phyloP scores from a whole-genome alignment of 2,113 vertebrate genomes.

The Balaeniceps rex region DNA sequence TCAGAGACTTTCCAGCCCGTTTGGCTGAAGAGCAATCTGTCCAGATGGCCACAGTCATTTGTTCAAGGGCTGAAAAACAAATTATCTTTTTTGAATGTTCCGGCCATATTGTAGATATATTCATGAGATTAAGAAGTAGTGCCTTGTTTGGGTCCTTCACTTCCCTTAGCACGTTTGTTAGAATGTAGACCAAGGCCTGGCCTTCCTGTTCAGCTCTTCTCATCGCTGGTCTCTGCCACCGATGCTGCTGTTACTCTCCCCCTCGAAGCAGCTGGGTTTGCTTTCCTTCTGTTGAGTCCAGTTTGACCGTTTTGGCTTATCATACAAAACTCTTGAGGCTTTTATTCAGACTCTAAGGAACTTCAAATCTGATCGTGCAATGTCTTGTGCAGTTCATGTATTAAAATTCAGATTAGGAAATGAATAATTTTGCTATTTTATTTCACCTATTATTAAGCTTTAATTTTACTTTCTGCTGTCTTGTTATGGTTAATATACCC shows the following conservation, averaged over 20 bases:
- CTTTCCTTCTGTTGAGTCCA: background rate
- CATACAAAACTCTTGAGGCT: background rate
- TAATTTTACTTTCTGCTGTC: background rate
- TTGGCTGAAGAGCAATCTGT: background rate
- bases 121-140: background rate
- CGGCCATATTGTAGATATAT: background rate
- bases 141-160: background rate
- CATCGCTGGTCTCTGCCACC: background rate
- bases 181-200: background rate
- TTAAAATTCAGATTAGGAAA: background rate
- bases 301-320: background rate
- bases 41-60: background rate
- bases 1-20: background rate
- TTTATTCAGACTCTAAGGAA: background rate
- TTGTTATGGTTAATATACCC: background rate
- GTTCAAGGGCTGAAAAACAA: background rate
- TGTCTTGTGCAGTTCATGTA: background rate
- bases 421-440: background rate
- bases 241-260: background rate
- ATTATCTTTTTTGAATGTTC: background rate
- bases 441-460: background rate
- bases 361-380: background rate
- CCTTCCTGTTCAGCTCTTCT: background rate
- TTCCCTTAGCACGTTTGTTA: background rate
- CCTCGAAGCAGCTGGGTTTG: background rate